phyloP scores from a whole-genome alignment of 2,113 vertebrate genomes.

The Struthio camelus region DNA sequence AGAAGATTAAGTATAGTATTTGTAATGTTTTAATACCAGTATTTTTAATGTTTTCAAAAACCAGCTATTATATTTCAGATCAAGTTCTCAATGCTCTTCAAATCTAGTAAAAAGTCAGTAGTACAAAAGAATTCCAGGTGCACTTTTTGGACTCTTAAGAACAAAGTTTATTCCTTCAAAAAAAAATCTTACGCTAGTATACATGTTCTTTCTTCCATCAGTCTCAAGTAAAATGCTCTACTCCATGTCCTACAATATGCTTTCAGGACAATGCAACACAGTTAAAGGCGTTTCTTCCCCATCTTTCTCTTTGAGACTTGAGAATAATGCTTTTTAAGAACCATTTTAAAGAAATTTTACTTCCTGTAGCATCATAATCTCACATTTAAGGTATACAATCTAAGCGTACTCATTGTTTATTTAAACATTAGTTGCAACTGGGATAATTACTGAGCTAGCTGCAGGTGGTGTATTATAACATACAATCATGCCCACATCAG shows the following conservation, averaged over 20 bases:
- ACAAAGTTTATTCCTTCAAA: neutral
- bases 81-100: conserved; percentile 23
- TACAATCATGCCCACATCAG: neutral
- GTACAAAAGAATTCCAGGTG: neutral
- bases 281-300: neutral
- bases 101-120: neutral
- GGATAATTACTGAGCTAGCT: neutral
- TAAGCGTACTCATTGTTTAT: neutral
- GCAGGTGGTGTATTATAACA: neutral
- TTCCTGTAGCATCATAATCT: neutral
- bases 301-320: neutral
- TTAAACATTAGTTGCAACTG: neutral
- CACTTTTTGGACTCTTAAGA: neutral
- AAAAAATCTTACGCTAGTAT: neutral
- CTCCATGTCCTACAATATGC: neutral
- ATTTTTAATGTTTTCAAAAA: conserved; percentile 23
- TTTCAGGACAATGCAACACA: neutral
- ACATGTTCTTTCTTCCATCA: neutral
- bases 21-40: conserved; percentile 33
- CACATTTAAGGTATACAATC: neutral
- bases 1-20: conserved; percentile 62
- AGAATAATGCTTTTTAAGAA: neutral
- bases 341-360: neutral
- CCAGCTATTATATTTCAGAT: conserved; percentile 11
- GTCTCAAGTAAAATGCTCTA: neutral